A percentile compares a stretch with the other conserved stretches of the same genome.
These are phyloP conservation scores for Protula sp. DNA, from an alignment of 2,888 invertebrate species.

Conservation along the genomic window DNA sequence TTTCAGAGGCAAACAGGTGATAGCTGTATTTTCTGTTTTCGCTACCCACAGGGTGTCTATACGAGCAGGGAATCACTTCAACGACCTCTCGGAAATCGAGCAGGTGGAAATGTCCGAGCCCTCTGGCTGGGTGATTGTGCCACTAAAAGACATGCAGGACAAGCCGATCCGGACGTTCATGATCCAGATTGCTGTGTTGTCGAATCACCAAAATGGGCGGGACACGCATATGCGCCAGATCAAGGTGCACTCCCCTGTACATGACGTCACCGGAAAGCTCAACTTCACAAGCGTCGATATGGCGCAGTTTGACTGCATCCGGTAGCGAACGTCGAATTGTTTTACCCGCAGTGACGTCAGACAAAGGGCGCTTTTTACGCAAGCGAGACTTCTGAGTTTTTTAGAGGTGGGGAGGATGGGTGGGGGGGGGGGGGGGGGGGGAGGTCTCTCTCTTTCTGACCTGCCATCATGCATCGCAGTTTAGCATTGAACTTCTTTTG, in stretches of 20 bases:
- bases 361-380: too few relatives aligned
- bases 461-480: too few relatives aligned
- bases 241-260: slow-evolving; percentile 82
- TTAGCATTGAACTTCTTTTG: too few relatives aligned
- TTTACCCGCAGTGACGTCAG: too few relatives aligned
- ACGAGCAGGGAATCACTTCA: slow-evolving; percentile 89
- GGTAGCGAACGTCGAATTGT: background rate
- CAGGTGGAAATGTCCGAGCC: slow-evolving; percentile 90
- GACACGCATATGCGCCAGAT: slow-evolving; percentile 98
- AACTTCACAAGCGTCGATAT: slow-evolving; percentile 78
- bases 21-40: too few relatives aligned
- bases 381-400: too few relatives aligned
- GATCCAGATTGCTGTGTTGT: slow-evolving; percentile 60
- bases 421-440: too few relatives aligned
- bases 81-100: slow-evolving; percentile 93
- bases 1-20: too few relatives aligned
- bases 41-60: slow-evolving; percentile 48
- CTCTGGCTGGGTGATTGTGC: slow-evolving; percentile 92
- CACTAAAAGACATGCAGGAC: slow-evolving; percentile 74
- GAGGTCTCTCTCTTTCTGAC: too few relatives aligned
- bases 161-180: slow-evolving; percentile 86
- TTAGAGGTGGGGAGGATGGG: too few relatives aligned
- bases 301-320: slow-evolving; percentile 73
- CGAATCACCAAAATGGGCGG: slow-evolving; percentile 97
- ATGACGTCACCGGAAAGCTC: slow-evolving; percentile 56